phyloP scores from a whole-genome alignment of 2,888 invertebrate species.

The Merodon equestris region DNA sequence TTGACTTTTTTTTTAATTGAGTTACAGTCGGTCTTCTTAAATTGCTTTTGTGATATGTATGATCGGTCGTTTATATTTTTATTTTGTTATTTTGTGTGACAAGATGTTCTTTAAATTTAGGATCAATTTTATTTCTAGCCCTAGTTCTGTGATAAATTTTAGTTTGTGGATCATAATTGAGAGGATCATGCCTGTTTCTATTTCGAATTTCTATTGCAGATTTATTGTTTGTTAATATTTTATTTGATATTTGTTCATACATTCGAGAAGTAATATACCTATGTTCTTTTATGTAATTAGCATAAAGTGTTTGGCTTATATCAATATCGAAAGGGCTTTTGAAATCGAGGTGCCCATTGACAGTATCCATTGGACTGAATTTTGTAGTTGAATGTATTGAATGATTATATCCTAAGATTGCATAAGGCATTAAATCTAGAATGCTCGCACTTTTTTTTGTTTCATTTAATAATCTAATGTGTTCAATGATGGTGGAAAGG shows the following conservation, averaged over 20 bases:
- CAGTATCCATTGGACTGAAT: constrained; percentile 33
- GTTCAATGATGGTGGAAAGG: constrained; percentile 46
- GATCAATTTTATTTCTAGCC: constrained; percentile 23
- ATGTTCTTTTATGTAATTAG: constrained; percentile 38
- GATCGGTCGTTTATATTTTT: constrained; percentile 5
- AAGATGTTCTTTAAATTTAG: constrained; percentile 20
- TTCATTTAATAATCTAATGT: constrained; percentile 24
- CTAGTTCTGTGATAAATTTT: constrained; percentile 29
- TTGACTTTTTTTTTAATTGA: constrained; percentile 12
- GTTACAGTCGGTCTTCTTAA: constrained; percentile 14
- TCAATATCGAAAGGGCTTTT: constrained; percentile 26
- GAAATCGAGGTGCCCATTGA: constrained; percentile 27
- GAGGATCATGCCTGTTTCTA: constrained; percentile 28
- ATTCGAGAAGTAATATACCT: constrained; percentile 7
- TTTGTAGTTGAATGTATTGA: constrained; percentile 53
- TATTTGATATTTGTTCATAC: constrained; percentile 29
- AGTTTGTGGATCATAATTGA: constrained; percentile 14
- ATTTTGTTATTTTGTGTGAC: constrained; percentile 23
- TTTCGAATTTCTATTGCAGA: constrained; percentile 24
- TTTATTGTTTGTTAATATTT: constrained; percentile 6
- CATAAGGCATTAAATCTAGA: constrained; percentile 31
- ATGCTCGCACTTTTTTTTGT: constrained; percentile 24
- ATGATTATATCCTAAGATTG: constrained; percentile 51
- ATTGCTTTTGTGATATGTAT: constrained; percentile 30
- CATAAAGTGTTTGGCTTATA: constrained; percentile 29